Conservation (phyloP, 2,888 invertebrate genomes). For the Lamellibrachia columna region DNA sequence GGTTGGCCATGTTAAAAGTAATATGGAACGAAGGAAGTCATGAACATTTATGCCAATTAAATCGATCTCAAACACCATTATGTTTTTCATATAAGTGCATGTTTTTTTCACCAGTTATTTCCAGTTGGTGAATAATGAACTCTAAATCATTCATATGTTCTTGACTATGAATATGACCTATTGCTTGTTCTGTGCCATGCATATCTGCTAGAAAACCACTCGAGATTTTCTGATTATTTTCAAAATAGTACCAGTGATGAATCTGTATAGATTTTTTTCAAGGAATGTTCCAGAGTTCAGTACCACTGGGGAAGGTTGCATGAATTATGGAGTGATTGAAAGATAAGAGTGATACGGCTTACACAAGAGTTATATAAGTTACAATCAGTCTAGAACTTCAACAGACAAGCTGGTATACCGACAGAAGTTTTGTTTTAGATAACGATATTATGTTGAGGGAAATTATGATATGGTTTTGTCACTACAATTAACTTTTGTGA, state of each 20-base stretch:
- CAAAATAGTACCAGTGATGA: neutral
- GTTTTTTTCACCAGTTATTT: too few relatives aligned
- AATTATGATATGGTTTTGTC: too few relatives aligned
- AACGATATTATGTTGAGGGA: too few relatives aligned
- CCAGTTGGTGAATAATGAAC: neutral
- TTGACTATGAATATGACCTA: neutral
- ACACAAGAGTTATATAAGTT: neutral
- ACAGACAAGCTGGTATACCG: neutral
- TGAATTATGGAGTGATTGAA: neutral
- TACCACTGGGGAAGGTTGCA: neutral
- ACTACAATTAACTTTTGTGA: too few relatives aligned
- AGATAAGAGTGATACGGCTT: neutral
- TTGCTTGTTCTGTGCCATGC: neutral
- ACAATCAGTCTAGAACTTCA: neutral
- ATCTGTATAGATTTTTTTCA: conserved; percentile 3
- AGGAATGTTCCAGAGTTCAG: neutral
- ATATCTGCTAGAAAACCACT: neutral
- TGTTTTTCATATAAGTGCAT: too few relatives aligned
- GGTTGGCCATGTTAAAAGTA: too few relatives aligned
- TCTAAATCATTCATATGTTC: neutral
- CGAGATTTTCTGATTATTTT: neutral
- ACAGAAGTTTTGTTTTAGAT: too few relatives aligned
- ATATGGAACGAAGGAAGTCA: too few relatives aligned
- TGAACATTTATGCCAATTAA: too few relatives aligned
- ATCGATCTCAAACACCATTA: too few relatives aligned